Base-by-base conservation (phyloP, 2,797 vertebrate genomes). In the Anguilla megastoma region DNA sequence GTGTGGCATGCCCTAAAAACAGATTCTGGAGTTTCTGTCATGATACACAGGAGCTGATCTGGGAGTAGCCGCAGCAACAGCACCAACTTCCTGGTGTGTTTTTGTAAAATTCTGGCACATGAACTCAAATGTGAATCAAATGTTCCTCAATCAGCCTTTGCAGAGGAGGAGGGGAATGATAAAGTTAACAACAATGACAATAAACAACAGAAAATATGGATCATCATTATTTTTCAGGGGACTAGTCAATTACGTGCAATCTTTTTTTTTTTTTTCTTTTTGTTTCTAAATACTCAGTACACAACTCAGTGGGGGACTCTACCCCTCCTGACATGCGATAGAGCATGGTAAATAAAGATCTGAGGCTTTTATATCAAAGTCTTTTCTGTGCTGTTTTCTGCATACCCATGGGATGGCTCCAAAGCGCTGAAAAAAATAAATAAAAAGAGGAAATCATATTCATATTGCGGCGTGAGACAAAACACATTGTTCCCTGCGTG, bases 341-440 rank as follows among this genome's bases (percentile, higher is more conserved):
- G 84, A 85, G 84, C 86, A 90, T 87, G 86, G 80, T 87, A 89
- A 91, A 92, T 90, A 92, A 90, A 92, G 89, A 92, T 91, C 87
- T 91, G 84, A 92, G 88, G 86, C 88, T 87, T 71, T 50, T 69
- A 80, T 90, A 91, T 92, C 90, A 89, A 89, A 92, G 90, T 85
- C 86, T 90, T 84, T 86, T 79, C 36, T 76, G 83, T 82, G n/a
- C 86, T 85, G 54, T 82, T 54, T 83, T 85, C 66, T 86, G 86
- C 76, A 58, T 85, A 85, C 90, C 86, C 89, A 86, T 85, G 87
- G 88, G 88, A 86, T 79, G 63, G 52, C 88, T 84, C 80, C 79
- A 90, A 83, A 86, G 82, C 86, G 82, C 87, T 89, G 86, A 74
- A 88, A 52, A 79, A 33, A 86, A 24, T 74, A 87, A 89, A 90